These are phyloP conservation scores for Aspiorhynchus laticeps DNA, from an alignment of 2,113 vertebrate species.

Conservation along the genomic window DNA sequence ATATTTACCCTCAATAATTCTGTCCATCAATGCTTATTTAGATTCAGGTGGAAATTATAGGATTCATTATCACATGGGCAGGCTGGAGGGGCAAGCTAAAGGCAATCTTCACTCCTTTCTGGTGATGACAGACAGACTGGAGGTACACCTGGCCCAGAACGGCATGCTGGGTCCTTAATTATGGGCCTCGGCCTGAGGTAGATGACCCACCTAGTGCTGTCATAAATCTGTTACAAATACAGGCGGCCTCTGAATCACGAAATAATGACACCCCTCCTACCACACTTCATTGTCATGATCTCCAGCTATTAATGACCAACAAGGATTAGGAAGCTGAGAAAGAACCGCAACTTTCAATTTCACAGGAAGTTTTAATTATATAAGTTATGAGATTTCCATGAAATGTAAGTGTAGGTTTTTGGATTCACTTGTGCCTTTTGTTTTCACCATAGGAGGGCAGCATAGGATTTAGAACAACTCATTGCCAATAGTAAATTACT, in stretches of 20 bases:
- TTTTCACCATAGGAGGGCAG: slow-evolving; percentile 52
- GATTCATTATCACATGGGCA: slow-evolving; percentile 50
- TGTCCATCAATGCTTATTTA: background rate
- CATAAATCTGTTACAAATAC: slow-evolving; percentile 46
- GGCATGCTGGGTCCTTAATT: slow-evolving; percentile 70
- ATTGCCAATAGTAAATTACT: background rate
- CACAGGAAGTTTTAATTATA: background rate
- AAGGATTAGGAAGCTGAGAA: background rate
- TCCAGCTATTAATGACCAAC: background rate
- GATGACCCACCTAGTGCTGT: slow-evolving; percentile 32
- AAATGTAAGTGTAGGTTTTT: background rate
- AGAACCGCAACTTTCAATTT: background rate
- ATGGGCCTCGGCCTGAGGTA: slow-evolving; percentile 55
- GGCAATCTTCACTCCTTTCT: slow-evolving; percentile 46
- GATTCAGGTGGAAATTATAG: background rate
- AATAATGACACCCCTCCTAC: background rate
- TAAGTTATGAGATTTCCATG: background rate
- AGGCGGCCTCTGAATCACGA: background rate
- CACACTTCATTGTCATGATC: background rate
- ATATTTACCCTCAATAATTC: background rate
- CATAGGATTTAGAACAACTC: slow-evolving; percentile 14
- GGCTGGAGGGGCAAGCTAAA: slow-evolving; percentile 33
- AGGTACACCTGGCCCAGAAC: slow-evolving; percentile 56
- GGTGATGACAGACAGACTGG: slow-evolving; percentile 53
- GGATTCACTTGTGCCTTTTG: background rate